Evolutionary conservation across 1,140 invertebrate genomes (phyloP), one percentile per base, ranked within the genome.

Genomic region (Drosophila dunni): DNA sequence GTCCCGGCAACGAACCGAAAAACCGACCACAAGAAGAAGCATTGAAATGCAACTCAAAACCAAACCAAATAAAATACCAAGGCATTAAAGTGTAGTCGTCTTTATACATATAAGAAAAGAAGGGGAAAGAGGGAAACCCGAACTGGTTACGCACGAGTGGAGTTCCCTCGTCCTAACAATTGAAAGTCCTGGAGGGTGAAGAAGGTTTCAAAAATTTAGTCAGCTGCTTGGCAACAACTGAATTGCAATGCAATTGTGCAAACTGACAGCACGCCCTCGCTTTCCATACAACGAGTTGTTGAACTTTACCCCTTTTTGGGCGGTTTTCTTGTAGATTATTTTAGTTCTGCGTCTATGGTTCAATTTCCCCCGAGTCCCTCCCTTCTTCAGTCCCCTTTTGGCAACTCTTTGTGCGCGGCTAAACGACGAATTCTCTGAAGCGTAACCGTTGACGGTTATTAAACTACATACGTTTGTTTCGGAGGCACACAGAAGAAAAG

Each of bases 391-490:
- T 15, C 17, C 24, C 8, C n/a, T 29, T 36, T 7, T 29, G 11
- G 48, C 13, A 60, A 54, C 53, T 60, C 46, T 57, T 53, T 61
- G 73, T 68, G 63, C 17, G 29, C 48, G 67, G 57, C 62, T 36
- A 67, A 56, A 61, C 68, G 78, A 74, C 78, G 78, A 54, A 76
- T 81, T 68, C 64, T 68, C 40, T 64, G 65, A 79, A 64, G 82
- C 82, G 75, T 65, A 85, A 86, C 82, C 75, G 78, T 69, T 79
- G 82, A 85, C 82, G 78, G 82, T 85, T 85, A 85, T 81, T 81
- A 86, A 85, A 85, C 78, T 81, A 75, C 73, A 71, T 75, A 61
- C 42, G 54, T 71, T 71, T 54, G 24, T 29, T 5, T 29, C 3
- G 24, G 2, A 78, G 50, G 24, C 54, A 66, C 6, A 36, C 46